Evolutionary conservation across 2,888 invertebrate species (phyloP), one percentile per base, ranked within the genome.

Genomic region (Drosophila affinis): DNA sequence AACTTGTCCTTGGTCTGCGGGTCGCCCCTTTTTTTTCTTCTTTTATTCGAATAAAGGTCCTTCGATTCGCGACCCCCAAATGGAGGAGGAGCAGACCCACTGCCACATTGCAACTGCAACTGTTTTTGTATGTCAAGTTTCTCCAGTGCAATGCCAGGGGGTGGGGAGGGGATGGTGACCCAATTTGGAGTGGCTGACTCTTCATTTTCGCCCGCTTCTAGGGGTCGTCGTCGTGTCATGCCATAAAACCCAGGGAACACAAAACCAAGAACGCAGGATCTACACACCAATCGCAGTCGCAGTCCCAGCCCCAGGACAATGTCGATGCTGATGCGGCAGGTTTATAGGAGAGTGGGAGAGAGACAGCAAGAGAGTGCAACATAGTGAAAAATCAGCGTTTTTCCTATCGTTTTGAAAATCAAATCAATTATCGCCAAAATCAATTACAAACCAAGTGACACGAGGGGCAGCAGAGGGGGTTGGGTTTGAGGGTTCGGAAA

Each of bases 371-470:
- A 57, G 70, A 47, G 61, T 34, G 46, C 58, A 45, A 12, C 69
- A 58, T 67, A 78, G 62, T 84, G 79, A 81, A 78, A 81, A 81
- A 84, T 76, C 80, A 78, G 80, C 83, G 77, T 68, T 86, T 86
- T 86, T 76, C 46, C 44, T 21, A 46, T 64, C 44, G 69, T 44
- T 64, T 56, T 56, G 39, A 70, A 65, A 81, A 79, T 75, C 79
- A 81, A 83, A 87, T 83, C 85, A 87, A 84, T 87, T 83, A 87
- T 79, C 75, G 77, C 72, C 74, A 78, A 84, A 82, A 82, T 86
- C 80, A 82, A 86, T 82, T 83, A 83, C 75, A 21, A 65, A 48
- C 55, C 51, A 68, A 52, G 55, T 69, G 74, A 78, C 67, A 59
- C 39, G 61, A 47, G 32, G 14, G 14, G 24, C 18, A 39, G 39